These are phyloP conservation scores for Pan troglodytes DNA, from an alignment of 2,113 vertebrate species.

Conservation along the genomic window NHGRI_mPanTro3-v2.1_pri NC_072412.2:25576501-25577000, in stretches of 20 bases:
- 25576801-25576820: too few species aligned
- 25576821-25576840: too few species aligned
- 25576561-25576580: not conserved
- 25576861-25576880: not conserved
- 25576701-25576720: not conserved
- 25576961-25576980: not conserved
- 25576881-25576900: not conserved
- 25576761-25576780: not conserved
- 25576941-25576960: not conserved
- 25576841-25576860: not conserved
- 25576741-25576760: not conserved
- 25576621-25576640: not conserved
- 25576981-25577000: not conserved
- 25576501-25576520: not conserved
- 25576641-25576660: not conserved
- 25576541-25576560: not conserved
- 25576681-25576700: not conserved
- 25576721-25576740: not conserved
- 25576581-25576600: not conserved
- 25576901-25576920: not conserved
- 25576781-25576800: too few species aligned
- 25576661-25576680: not conserved
- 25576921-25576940: rapidly evolving
- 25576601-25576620: not conserved
- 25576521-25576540: not conserved